Evolutionary conservation across 2,888 invertebrate genomes (phyloP).

Genomic region (Papilio protenor): DNA sequence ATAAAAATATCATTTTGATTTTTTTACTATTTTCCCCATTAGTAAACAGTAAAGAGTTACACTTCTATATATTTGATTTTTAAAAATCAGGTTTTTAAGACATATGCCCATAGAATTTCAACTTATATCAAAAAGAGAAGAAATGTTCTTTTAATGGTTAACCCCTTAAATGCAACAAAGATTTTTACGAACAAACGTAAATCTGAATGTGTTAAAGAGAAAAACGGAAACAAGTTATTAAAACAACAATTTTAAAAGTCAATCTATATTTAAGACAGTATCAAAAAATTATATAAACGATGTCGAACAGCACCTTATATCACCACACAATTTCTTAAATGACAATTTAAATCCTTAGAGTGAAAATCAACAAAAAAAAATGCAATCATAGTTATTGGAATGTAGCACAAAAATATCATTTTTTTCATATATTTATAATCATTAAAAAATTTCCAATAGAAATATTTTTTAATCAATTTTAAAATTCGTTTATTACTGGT

Average conservation of each 20-base stretch:
- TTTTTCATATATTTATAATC: not conserved
- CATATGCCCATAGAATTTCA: too few species aligned
- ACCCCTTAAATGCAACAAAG: too few species aligned
- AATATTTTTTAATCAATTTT: not conserved
- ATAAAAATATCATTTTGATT: too few species aligned
- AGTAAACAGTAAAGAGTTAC: too few species aligned
- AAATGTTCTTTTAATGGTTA: too few species aligned
- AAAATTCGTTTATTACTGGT: not conserved
- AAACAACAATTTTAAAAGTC: conserved; percentile 35
- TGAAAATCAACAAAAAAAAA: not conserved
- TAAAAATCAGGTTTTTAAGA: too few species aligned
- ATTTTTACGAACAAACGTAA: too few species aligned
- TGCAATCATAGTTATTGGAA: not conserved
- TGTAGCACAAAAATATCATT: not conserved
- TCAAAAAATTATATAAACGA: conserved; percentile 19
- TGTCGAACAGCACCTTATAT: conserved; percentile 36
- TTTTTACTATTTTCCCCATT: too few species aligned
- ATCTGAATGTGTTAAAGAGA: not conserved
- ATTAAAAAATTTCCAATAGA: not conserved
- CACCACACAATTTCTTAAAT: conserved; percentile 25
- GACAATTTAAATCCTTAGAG: not conserved
- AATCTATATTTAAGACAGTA: conserved; percentile 36
- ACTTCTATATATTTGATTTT: too few species aligned
- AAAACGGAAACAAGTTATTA: not conserved
- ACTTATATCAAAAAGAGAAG: too few species aligned